phyloP scores from a whole-genome alignment of 2,888 invertebrate species.

The Ennomos erosarius region DNA sequence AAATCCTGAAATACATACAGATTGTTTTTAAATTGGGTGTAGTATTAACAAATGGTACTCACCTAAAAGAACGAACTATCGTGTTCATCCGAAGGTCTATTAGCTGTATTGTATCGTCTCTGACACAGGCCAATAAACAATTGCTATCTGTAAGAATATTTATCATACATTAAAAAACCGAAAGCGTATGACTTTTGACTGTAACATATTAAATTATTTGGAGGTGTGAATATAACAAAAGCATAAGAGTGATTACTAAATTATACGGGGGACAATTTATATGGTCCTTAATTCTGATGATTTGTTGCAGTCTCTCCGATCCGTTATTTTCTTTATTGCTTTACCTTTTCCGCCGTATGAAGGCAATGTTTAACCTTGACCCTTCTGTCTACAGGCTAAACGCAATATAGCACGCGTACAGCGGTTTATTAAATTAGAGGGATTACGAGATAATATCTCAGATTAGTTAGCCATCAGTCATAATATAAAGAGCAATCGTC shows the following conservation, averaged over 20 bases:
- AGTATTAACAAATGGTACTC: background rate
- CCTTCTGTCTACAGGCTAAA: constrained; percentile 50
- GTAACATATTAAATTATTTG: background rate
- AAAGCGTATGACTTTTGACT: constrained; percentile 26
- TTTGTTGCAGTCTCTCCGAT: constrained; percentile 43
- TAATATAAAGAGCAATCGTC: constrained; percentile 49
- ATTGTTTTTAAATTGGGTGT: too few species aligned
- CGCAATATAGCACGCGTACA: constrained; percentile 47
- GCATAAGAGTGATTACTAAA: constrained; percentile 49
- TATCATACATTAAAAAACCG: constrained; percentile 30
- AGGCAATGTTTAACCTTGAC: constrained; percentile 59
- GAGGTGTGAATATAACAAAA: constrained; percentile 19
- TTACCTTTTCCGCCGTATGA: constrained; percentile 47
- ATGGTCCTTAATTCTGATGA: constrained; percentile 46
- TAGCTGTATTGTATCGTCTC: constrained; percentile 97
- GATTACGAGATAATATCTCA: constrained; percentile 50
- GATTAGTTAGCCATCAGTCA: constrained; percentile 53
- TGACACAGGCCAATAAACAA: constrained; percentile 95
- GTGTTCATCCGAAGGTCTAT: constrained; percentile 98
- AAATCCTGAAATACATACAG: too few species aligned
- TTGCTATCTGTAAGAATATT: constrained; percentile 90
- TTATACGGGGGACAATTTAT: constrained; percentile 53
- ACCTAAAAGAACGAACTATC: constrained; percentile 94
- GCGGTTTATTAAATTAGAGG: constrained; percentile 58
- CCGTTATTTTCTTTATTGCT: constrained; percentile 53